A percentile compares a stretch with the other conserved stretches of the same genome.
phyloP scores from a whole-genome alignment of 2,113 vertebrate species.

The Gnathonemus longibarbis region DNA sequence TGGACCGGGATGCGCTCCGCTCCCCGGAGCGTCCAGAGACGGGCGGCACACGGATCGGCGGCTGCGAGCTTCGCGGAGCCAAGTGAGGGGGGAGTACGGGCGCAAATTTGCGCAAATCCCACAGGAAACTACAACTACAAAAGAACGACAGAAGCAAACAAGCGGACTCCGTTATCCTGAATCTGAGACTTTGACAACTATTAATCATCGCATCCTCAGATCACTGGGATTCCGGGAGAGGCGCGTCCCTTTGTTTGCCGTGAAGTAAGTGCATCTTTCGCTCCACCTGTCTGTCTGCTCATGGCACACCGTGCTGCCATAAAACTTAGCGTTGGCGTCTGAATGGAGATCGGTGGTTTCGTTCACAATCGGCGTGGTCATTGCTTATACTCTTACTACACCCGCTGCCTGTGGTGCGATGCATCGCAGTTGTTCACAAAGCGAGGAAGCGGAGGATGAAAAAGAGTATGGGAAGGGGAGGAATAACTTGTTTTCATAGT shows the following conservation, averaged over 20 bases:
- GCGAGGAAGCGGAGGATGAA: background rate
- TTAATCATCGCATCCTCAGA: background rate
- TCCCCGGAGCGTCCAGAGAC: slow-evolving; percentile 35
- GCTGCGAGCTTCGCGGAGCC: slow-evolving; percentile 19
- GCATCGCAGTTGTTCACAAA: background rate
- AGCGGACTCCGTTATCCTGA: background rate
- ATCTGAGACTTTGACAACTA: slow-evolving; percentile 38
- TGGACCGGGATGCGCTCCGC: slow-evolving; percentile 31
- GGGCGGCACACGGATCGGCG: slow-evolving; percentile 32
- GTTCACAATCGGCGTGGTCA: background rate
- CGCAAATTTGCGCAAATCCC: slow-evolving; percentile 12
- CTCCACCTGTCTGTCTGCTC: slow-evolving; percentile 25
- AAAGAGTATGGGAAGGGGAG: background rate
- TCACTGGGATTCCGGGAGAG: background rate
- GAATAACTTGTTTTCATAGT: background rate
- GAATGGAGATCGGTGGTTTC: background rate
- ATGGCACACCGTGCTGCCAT: background rate
- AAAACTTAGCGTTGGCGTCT: background rate
- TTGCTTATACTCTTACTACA: background rate
- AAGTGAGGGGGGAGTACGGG: background rate
- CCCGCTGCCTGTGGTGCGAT: background rate
- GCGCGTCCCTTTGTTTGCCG: slow-evolving; percentile 5
- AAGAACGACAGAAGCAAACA: background rate
- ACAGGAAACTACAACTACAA: slow-evolving; percentile 6
- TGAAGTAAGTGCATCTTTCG: slow-evolving; percentile 40